phyloP scores from a whole-genome alignment of 2,797 vertebrate species.

The Dryobates pubescens region DNA sequence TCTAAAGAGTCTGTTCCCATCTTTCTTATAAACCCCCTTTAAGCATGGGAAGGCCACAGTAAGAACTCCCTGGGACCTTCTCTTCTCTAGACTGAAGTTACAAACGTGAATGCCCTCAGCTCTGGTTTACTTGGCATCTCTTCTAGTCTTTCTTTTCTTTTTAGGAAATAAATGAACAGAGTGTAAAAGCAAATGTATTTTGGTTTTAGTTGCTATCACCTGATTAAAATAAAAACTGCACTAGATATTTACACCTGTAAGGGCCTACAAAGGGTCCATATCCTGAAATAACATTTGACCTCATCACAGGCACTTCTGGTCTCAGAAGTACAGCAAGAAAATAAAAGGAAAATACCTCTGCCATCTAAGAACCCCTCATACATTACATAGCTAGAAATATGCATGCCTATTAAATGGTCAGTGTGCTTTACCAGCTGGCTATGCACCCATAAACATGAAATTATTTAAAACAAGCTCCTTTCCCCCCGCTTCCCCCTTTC shows the following conservation, averaged over 20 bases:
- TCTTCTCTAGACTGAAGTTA: background rate
- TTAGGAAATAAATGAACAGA: conserved; percentile 2
- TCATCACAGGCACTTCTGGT: background rate
- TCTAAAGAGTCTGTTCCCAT: too few species aligned
- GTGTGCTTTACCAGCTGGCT: background rate
- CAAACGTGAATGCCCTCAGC: background rate
- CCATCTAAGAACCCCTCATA: background rate
- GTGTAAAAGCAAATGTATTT: background rate
- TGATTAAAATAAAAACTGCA: background rate
- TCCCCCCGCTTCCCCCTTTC: too few species aligned
- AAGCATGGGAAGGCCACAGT: too few species aligned
- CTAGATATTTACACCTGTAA: background rate
- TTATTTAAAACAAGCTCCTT: background rate
- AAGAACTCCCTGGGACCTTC: too few species aligned
- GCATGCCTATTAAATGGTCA: background rate
- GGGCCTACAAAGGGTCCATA: background rate
- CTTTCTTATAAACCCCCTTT: too few species aligned
- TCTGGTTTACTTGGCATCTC: background rate
- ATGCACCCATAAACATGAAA: background rate
- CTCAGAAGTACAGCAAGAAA: background rate
- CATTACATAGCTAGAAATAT: background rate
- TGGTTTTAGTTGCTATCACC: background rate
- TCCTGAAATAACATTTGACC: background rate
- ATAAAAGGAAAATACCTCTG: background rate
- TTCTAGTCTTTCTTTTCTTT: background rate